These are phyloP conservation scores for Epinotia brunnichana DNA, from an alignment of 2,888 invertebrate genomes.

Conservation along the genomic window DNA sequence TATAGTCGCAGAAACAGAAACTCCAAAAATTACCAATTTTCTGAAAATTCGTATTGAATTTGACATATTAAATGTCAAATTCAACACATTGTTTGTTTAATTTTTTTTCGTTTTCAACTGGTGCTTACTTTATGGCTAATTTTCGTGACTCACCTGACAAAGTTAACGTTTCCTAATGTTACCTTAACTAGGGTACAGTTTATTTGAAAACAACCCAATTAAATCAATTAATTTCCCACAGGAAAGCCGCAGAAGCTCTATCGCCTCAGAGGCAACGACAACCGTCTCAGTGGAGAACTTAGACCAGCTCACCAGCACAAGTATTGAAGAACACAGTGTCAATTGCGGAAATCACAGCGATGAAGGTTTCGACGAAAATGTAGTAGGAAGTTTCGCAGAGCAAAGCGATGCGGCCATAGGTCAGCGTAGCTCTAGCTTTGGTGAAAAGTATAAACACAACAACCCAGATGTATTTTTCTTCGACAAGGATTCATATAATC, in stretches of 20 bases:
- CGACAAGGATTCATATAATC: background rate
- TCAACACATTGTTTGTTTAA: too few species aligned
- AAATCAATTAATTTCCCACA: too few species aligned
- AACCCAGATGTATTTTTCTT: background rate
- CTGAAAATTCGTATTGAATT: too few species aligned
- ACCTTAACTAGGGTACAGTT: too few species aligned
- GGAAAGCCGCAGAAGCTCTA: slow-evolving; percentile 38
- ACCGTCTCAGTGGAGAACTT: slow-evolving; percentile 19
- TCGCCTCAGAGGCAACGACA: slow-evolving; percentile 22
- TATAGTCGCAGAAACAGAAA: too few species aligned
- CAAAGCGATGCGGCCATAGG: background rate
- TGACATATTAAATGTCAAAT: too few species aligned
- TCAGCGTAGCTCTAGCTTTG: background rate
- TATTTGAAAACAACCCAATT: too few species aligned
- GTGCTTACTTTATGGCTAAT: too few species aligned
- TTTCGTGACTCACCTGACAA: too few species aligned
- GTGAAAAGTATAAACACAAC: background rate
- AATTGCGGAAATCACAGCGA: background rate
- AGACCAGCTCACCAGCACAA: background rate
- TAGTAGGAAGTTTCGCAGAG: background rate
- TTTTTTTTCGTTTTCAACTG: too few species aligned
- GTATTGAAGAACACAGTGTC: background rate
- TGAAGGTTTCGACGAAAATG: background rate
- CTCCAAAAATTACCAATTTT: too few species aligned
- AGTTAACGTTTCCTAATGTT: too few species aligned